These are phyloP conservation scores for silkworm (Bombyx mori) DNA, from an alignment of 1,140 invertebrate species.

Conservation along the genomic window DNA sequence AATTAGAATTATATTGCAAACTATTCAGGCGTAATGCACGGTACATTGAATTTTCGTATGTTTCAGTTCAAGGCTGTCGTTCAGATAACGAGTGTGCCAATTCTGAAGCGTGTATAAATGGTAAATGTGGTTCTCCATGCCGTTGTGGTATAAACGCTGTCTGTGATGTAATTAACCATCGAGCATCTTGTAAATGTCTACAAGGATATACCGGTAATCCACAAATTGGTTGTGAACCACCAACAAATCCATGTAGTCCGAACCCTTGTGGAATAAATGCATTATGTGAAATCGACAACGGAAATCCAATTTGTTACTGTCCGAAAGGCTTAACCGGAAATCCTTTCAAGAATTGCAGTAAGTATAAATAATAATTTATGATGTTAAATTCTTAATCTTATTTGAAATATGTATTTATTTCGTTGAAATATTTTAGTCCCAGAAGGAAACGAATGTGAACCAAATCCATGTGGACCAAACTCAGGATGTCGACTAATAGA, in stretches of 20 bases:
- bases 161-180: slow-evolving; percentile 83
- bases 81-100: slow-evolving; percentile 78
- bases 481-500: slow-evolving; percentile 83
- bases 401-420: slow-evolving; percentile 11
- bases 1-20: too few relatives aligned
- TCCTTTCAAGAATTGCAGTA: slow-evolving; percentile 92
- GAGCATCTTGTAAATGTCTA: slow-evolving; percentile 82
- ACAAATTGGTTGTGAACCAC: slow-evolving; percentile 72
- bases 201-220: slow-evolving; percentile 83
- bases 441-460: slow-evolving; percentile 86
- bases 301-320: slow-evolving; percentile 90
- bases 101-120: slow-evolving; percentile 81
- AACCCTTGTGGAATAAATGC: slow-evolving; percentile 90
- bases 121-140: slow-evolving; percentile 82
- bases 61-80: slow-evolving; percentile 77
- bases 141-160: slow-evolving; percentile 82
- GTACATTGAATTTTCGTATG: slow-evolving; percentile 5
- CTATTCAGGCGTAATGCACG: too few relatives aligned
- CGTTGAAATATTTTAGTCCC: slow-evolving; percentile 76
- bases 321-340: slow-evolving; percentile 91
- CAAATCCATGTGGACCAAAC: slow-evolving; percentile 88
- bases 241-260: slow-evolving; percentile 81
- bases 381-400: background rate
- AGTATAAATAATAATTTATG: slow-evolving; percentile 57
- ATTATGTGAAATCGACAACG: slow-evolving; percentile 87